A percentile compares a stretch with the other conserved stretches of the same genome.
Conservation (phyloP, 2,797 vertebrate genomes). For the Pipistrellus pipistrellus region DNA sequence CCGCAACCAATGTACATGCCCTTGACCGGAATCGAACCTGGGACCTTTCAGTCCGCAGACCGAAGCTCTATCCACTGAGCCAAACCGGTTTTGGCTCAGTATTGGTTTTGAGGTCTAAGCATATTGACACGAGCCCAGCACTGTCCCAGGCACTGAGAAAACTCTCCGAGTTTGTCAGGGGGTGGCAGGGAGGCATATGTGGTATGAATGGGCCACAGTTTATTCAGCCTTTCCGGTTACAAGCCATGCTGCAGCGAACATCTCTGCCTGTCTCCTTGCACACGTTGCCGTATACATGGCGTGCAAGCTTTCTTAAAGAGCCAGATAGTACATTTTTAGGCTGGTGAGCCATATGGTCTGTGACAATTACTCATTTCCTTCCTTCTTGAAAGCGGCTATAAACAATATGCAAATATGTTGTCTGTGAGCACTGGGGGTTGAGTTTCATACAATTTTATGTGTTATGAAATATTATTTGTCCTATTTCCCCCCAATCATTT, state of each 20-base stretch:
- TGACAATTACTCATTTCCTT: background rate
- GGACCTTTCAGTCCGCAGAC: too few relatives aligned
- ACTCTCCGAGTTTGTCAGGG: accelerated
- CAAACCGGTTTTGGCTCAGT: background rate
- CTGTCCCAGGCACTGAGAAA: background rate
- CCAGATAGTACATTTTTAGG: background rate
- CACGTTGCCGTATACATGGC: background rate
- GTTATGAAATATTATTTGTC: slow-evolving; percentile 5
- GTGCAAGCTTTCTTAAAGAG: background rate
- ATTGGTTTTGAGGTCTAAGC: background rate
- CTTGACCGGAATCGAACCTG: too few relatives aligned
- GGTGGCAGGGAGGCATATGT: too few relatives aligned
- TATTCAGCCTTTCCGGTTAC: background rate
- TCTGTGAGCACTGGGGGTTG: background rate
- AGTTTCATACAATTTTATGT: background rate
- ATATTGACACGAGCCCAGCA: background rate
- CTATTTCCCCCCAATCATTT: background rate
- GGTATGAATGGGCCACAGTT: background rate
- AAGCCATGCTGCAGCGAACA: background rate
- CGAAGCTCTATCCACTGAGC: too few relatives aligned
- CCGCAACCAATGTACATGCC: too few relatives aligned
- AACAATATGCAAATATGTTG: background rate
- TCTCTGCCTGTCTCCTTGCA: background rate
- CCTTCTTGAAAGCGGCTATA: slow-evolving; percentile 4
- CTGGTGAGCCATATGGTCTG: background rate